Evolutionary conservation across 2,888 invertebrate species (phyloP), one percentile per base, ranked within the genome.

Genomic region (Tetragonisca angustula): DNA sequence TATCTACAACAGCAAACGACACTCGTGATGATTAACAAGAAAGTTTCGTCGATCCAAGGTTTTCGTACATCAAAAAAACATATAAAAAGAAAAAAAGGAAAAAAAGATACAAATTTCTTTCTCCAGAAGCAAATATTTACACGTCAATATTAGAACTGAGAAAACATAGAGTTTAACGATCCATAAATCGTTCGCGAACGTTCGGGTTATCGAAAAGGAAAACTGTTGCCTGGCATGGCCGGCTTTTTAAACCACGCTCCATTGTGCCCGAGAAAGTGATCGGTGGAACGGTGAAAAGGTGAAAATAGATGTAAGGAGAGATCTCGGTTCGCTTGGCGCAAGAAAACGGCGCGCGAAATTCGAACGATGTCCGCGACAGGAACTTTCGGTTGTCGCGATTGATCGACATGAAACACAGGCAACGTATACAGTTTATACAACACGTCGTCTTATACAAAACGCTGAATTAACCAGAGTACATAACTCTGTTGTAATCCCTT

Each of bases 231-330:
- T 32, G 59, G 50, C 27, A 36, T 36, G 27, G 27, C 19, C 49
- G 49, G 59, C 56, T 65, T 61, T 43, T 61, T 27, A 61, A 54
- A 74, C 69, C 62, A 61, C 69, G 52, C 67, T 71, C 82, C 77
- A 84, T 87, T 87, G 86, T 87, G 82, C 80, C 67, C 86, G 43
- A 87, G 87, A 87, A 87, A 87, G 88, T 87, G 82, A 87, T 86
- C 87, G 68, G 76, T 59, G 79, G 71, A 70, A 77, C 83, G 79
- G 87, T 83, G 87, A 87, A 87, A 87, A 85, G 87, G 85, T 88
- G 87, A 87, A 85, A 88, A 88, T 87, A 76, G 78, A 85, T 85
- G 82, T 76, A 24, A 43, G 43, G 80, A 83, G 77, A 81, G 62
- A 81, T 83, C 77, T 81, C 81, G 83, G 75, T 79, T 77, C 32